Evolutionary conservation across 2,888 invertebrate genomes (phyloP).

Genomic region (Deilephila elpenor): DNA sequence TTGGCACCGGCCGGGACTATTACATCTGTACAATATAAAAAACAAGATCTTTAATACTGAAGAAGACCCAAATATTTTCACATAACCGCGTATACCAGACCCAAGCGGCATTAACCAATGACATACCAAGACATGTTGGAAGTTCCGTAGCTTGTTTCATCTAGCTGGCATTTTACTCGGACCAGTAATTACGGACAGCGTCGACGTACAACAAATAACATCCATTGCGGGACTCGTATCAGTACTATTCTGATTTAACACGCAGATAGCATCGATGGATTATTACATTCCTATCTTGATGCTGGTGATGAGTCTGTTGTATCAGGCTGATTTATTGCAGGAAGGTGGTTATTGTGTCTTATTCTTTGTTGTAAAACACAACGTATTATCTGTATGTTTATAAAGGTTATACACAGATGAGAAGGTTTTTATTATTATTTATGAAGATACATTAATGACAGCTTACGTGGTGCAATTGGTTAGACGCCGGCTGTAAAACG

Average conservation of each 20-base stretch:
- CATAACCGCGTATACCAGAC: neutral
- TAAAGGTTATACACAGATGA: neutral
- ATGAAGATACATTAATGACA: no score
- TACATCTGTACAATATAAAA: no score
- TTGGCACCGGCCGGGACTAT: no score
- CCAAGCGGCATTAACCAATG: constrained; percentile 15
- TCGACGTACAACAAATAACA: constrained; percentile 17
- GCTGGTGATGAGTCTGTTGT: neutral
- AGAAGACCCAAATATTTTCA: neutral
- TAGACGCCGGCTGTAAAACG: no score
- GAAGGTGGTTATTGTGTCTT: neutral
- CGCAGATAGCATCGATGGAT: neutral
- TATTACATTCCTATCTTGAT: neutral
- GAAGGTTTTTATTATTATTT: no score
- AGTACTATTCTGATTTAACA: constrained; percentile 22
- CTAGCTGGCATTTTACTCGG: constrained; percentile 21
- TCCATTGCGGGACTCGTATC: constrained; percentile 8
- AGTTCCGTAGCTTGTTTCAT: constrained; percentile 25
- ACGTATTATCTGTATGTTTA: neutral
- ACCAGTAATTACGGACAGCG: constrained; percentile 26
- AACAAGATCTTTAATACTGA: no score
- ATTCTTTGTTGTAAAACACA: neutral
- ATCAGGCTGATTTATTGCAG: no score
- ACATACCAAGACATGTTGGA: constrained; percentile 21
- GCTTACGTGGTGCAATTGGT: no score